Evolutionary conservation across 2,113 vertebrate genomes (phyloP), one percentile per base, ranked within the genome.

Genomic region (Hipposideros armiger): DNA sequence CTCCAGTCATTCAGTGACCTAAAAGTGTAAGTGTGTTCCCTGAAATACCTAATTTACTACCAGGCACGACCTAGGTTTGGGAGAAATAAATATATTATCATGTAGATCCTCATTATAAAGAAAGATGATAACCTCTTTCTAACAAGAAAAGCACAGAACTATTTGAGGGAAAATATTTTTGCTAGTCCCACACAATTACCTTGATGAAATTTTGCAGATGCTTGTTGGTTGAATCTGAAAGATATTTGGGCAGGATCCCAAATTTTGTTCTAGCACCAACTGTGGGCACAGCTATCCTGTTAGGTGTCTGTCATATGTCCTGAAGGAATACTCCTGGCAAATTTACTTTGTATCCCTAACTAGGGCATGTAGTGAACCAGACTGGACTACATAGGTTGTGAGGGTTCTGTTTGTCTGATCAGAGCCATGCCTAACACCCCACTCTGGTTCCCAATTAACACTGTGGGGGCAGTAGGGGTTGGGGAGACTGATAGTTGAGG

Each of bases 31-130:
- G 26, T 83, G 24, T 89, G 45, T 88, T 95, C 90, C 66, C 56
- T 87, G 32, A 96, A 83, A 66, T 93, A 80, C n/a, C 80, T 80
- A 87, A 94, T 87, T 95, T 89, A 91, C 62, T 95, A 90, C 26
- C 20, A 92, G 58, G 20, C 36, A 83, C 91, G 52, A 91, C 56
- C 20, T 80, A 67, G 24, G 40, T 60, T 95, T 83, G 26, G 62
- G 26, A 91, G 50, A 85, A 83, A 87, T 94, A 32, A 94, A 88
- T 88, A 50, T 47, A 30, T 91, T 85, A 77, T 90, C 42, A 84
- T 56, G 82, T 83, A 64, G 87, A 73, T 86, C 87, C 24, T 90
- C 13, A 80, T 87, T 94, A 67, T 83, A 93, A 24, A 84, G 32
- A n/a, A 60, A 84, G 24, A 83, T 45, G 30, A 76, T 69, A 87